These are phyloP conservation scores for Dinoponera quadriceps DNA, from an alignment of 1,140 invertebrate genomes.

Conservation along the genomic window DNA sequence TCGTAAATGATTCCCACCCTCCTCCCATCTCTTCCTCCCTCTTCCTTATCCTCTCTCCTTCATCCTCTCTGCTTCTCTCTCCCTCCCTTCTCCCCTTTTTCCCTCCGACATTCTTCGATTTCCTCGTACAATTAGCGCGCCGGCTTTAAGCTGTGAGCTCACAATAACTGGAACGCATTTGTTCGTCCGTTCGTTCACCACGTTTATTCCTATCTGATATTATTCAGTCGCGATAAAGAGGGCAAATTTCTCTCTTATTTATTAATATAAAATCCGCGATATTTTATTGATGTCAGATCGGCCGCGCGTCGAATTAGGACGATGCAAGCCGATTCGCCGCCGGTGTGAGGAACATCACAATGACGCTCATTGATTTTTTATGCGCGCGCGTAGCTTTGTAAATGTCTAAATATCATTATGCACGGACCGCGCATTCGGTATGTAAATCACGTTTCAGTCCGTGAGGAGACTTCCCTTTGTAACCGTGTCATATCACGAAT, in stretches of 20 bases:
- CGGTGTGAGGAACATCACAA: neutral
- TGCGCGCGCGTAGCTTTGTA: neutral
- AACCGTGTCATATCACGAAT: slow-evolving; percentile 30
- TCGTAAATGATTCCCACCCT: neutral
- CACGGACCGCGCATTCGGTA: neutral
- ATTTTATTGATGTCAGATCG: too few relatives aligned
- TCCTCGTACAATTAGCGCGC: neutral
- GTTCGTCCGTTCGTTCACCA: neutral
- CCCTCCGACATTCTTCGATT: neutral
- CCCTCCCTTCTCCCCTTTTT: neutral
- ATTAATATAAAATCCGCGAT: too few relatives aligned
- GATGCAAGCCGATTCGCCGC: too few relatives aligned
- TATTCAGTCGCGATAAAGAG: neutral
- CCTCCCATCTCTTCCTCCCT: too few relatives aligned
- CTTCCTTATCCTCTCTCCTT: too few relatives aligned
- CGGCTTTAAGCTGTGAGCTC: neutral
- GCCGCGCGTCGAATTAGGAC: too few relatives aligned
- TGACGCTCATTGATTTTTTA: neutral
- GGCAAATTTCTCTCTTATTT: too few relatives aligned
- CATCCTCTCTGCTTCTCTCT: too few relatives aligned
- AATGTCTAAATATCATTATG: too few relatives aligned
- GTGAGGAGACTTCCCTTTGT: neutral
- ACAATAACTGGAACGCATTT: neutral
- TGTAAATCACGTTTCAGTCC: neutral
- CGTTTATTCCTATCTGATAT: slow-evolving; percentile 11